Percentiles rank a stretch among this genome's conserved stretches.
phyloP scores from a whole-genome alignment of 2,113 vertebrate species.

The Aegithalos caudatus region DNA sequence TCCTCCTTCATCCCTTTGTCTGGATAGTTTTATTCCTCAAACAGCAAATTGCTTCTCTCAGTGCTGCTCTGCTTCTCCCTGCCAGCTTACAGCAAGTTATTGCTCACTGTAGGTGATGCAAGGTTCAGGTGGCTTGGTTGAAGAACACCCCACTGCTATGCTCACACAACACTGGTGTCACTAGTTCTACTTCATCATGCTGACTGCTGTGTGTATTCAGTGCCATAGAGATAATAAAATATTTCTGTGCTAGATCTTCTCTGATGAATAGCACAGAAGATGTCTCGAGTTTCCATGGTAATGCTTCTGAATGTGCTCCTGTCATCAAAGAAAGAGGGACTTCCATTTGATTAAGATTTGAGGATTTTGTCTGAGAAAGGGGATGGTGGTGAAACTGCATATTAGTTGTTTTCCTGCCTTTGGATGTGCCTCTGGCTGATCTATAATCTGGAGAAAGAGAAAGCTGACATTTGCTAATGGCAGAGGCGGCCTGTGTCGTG shows the following conservation, averaged over 20 bases:
- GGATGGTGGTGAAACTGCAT: neutral
- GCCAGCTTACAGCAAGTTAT: neutral
- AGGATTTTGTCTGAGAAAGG: neutral
- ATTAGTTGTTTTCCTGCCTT: neutral
- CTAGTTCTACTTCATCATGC: neutral
- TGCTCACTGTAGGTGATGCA: neutral
- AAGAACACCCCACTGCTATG: neutral
- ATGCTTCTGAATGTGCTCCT: conserved; percentile 41
- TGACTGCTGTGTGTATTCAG: neutral
- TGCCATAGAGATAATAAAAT: neutral
- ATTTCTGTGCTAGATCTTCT: conserved; percentile 4
- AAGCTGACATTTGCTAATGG: conserved; percentile 16
- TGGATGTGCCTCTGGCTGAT: neutral
- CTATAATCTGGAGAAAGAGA: neutral
- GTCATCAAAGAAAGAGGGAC: conserved; percentile 11
- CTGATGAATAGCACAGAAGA: conserved; percentile 7
- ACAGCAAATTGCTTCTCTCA: neutral
- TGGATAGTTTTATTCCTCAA: neutral
- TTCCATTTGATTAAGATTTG: neutral
- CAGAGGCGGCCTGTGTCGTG: neutral
- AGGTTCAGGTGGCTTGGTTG: neutral
- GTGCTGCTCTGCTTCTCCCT: neutral
- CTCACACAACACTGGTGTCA: neutral
- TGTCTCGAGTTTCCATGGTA: conserved; percentile 52
- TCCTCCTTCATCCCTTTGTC: neutral